Evolutionary conservation across 2,797 vertebrate species (phyloP), one percentile per base, ranked within the genome.

Genomic region (Sebastes vulpes): DNA sequence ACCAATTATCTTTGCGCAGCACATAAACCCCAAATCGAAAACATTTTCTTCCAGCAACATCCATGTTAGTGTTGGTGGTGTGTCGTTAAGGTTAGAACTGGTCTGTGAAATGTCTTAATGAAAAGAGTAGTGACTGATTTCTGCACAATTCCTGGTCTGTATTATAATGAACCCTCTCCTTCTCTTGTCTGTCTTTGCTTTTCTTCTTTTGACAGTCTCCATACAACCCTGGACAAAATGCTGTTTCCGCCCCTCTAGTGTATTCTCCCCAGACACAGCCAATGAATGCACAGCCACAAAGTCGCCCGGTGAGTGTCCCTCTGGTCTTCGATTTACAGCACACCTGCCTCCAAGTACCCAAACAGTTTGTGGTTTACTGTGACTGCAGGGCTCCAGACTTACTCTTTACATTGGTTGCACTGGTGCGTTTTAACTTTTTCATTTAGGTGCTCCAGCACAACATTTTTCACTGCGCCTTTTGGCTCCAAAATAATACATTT

Each of bases 261-360:
- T 99, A 99, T 89, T 97, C 98, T 91, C 96, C 97, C 85, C 97
- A 97, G 93, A 96, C 98, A 67, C 98, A 99, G 89, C 96, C 97
- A 95, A 98, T 99, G 97, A 99, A 96, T 95, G 96, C 98, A 28
- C 98, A 99, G 95, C 97, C 97, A 93, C 98, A 98, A 91, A 97
- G 96, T 90, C 97, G 98, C 93, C 98, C 98, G 95, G 98, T 99
- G 97, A 98, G 97, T 96, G 58, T 77, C 31, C 75, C 74, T 65
- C 66, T 9, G 23, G 28, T 61, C 28, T 29, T 6, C 11, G 26
- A 54, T 69, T 76, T 79, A 58, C 74, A 54, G 66, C 57, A 25
- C 4, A 7, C 42, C 38, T 73, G 57, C 70, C 50, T 77, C 29
- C 16, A 53, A 66, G 46, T 42, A 52, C 28, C 16, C 60, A 59